Evolutionary conservation across 2,113 vertebrate species (phyloP), one percentile per base, ranked within the genome.

Genomic region (Oplegnathus fasciatus): DNA sequence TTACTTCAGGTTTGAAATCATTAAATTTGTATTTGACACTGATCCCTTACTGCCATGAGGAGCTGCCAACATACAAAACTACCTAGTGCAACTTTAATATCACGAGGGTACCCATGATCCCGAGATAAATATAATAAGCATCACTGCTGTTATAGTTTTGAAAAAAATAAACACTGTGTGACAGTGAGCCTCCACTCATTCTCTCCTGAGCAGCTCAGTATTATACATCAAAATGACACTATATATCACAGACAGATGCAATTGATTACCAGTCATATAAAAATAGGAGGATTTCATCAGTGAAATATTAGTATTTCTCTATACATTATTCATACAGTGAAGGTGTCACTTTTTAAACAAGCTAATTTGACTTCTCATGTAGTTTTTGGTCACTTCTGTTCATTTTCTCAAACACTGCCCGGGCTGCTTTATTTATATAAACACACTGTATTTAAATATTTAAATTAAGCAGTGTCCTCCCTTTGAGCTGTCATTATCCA

Each of bases 1-100:
- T 80, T 66, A 78, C 50, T 17, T 80, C 61, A 60, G 32, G 28
- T 65, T 88, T 74, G 20, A 83, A 75, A 76, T 74, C 61, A 66
- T 67, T 17, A 54, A 65, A 78, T 37, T 18, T 70, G 50, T 48
- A 76, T 69, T 83, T 70, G 80, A 81, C 75, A 66, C n/a, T 48
- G 50, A 75, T 65, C 44, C 57, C 32, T 80, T 20, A 32, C 48
- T 8, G 57, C 42, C 78, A 80, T 74, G 69, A 55, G 15, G 1
- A 24, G n/a, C n/a, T 42, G 50, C 46, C 67, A 83, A 61, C 75
- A 74, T 66, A 32, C 28, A 83, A 48, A 87, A 73, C 54, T 58
- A 44, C 18, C 74, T 9, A 8, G 24, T 77, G 67, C 78, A 78
- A 70, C 50, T 82, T 78, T 68, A 74, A 75, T 30, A 68, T 46